Evolutionary conservation across 2,797 vertebrate genomes (phyloP).

Genomic region (Heterohyrax brucei): DNA sequence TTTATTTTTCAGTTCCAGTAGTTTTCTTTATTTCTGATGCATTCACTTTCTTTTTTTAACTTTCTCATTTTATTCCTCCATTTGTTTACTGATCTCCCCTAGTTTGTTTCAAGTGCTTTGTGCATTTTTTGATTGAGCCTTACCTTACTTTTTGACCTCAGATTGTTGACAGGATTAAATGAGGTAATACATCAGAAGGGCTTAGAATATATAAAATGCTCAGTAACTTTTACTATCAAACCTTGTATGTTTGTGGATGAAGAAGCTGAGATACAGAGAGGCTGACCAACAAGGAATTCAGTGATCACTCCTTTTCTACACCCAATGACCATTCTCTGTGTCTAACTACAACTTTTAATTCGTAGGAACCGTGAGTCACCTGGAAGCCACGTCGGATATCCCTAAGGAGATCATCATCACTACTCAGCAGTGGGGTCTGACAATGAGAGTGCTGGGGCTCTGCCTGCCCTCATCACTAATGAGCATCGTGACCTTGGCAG

Average conservation of each 20-base stretch:
- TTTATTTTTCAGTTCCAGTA: too few species aligned
- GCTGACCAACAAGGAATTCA: background rate
- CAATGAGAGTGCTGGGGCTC: background rate
- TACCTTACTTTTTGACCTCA: background rate
- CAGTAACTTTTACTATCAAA: background rate
- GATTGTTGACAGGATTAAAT: background rate
- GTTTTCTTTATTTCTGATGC: too few species aligned
- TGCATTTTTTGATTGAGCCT: background rate
- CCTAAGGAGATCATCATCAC: background rate
- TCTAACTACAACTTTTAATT: background rate
- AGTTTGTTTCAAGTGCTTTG: too few species aligned
- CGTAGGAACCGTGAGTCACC: accelerated
- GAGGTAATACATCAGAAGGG: background rate
- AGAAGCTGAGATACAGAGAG: background rate
- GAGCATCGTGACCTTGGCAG: background rate
- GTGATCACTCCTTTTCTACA: background rate
- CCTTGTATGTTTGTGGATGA: too few species aligned
- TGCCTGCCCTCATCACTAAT: background rate
- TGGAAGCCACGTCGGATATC: background rate
- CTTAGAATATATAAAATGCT: background rate
- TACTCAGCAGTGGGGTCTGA: background rate
- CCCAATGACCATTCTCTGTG: too few species aligned
- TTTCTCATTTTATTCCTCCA: too few species aligned
- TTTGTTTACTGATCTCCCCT: too few species aligned
- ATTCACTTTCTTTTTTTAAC: too few species aligned